phyloP scores from a whole-genome alignment of 2,888 invertebrate genomes.

The Drosophila mercatorum region DNA sequence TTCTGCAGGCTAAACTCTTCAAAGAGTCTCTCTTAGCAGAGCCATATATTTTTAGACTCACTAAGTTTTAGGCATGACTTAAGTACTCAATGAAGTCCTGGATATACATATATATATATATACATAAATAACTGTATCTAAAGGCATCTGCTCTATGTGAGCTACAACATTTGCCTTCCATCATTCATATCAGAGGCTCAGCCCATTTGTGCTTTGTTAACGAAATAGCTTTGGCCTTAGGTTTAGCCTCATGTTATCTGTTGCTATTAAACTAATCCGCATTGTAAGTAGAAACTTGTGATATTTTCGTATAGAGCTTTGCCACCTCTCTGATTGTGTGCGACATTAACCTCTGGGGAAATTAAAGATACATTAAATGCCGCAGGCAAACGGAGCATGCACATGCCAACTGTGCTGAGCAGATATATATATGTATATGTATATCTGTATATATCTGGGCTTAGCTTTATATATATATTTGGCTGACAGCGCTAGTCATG shows the following conservation, averaged over 20 bases:
- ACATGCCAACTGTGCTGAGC: constrained; percentile 28
- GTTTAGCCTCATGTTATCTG: constrained; percentile 11
- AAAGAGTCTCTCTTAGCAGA: not conserved
- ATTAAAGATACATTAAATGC: constrained; percentile 79
- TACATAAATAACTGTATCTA: not conserved
- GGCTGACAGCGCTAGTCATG: constrained; percentile 31
- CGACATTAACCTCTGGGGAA: constrained; percentile 73
- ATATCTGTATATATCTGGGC: constrained; percentile 1
- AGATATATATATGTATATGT: constrained; percentile 3
- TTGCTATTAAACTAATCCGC: constrained; percentile 32
- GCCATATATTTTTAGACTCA: not conserved
- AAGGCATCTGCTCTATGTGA: not conserved
- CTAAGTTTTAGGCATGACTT: not conserved
- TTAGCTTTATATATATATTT: constrained; percentile 29
- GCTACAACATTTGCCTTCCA: not conserved
- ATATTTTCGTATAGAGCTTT: constrained; percentile 35
- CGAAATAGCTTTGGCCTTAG: not conserved
- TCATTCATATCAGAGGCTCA: too few relatives aligned
- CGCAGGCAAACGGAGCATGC: constrained; percentile 56
- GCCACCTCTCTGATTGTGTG: constrained; percentile 70
- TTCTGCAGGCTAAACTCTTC: not conserved
- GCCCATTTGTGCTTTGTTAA: not conserved
- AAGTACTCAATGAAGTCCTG: not conserved
- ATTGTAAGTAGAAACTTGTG: constrained; percentile 39
- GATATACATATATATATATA: not conserved